Evolutionary conservation across 2,888 invertebrate species (phyloP).

Genomic region (Cerceris rybyensis): DNA sequence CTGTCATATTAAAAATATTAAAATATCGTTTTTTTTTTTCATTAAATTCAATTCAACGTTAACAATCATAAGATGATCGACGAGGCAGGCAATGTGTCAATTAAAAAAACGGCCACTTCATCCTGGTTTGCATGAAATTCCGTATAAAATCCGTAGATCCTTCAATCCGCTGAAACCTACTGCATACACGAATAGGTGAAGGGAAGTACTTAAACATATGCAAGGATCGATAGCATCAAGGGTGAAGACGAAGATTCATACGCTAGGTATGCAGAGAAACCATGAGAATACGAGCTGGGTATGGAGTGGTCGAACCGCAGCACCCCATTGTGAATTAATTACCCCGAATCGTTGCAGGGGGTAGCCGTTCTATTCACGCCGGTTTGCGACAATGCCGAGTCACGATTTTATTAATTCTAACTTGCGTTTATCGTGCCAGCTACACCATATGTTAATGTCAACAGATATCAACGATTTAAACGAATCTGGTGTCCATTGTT

Average conservation of each 20-base stretch:
- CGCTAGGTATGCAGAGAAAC: slow-evolving; percentile 33
- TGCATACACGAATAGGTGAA: slow-evolving; percentile 22
- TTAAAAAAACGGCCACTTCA: slow-evolving; percentile 14
- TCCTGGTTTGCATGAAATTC: slow-evolving; percentile 19
- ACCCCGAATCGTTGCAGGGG: slow-evolving; percentile 72
- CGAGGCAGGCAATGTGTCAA: background rate
- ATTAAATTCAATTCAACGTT: background rate
- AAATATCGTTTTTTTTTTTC: too few species aligned
- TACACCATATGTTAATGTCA: background rate
- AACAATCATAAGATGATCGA: background rate
- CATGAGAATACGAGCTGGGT: slow-evolving; percentile 36
- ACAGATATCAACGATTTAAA: slow-evolving; percentile 6
- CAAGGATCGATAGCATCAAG: slow-evolving; percentile 44
- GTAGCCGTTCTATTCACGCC: slow-evolving; percentile 46
- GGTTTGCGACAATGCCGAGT: slow-evolving; percentile 67
- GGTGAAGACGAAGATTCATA: slow-evolving; percentile 48
- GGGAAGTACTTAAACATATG: slow-evolving; percentile 38
- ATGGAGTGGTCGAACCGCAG: slow-evolving; percentile 50
- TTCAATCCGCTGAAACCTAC: slow-evolving; percentile 29
- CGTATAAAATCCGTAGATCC: slow-evolving; percentile 5
- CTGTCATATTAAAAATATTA: background rate
- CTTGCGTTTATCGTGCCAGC: slow-evolving; percentile 5
- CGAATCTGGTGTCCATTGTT: background rate
- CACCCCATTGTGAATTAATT: slow-evolving; percentile 78
- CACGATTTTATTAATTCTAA: slow-evolving; percentile 61